A percentile compares a stretch with the other conserved stretches of the same genome.
Conservation (phyloP, 2,888 invertebrate genomes). For the Gryllus longicercus region DNA sequence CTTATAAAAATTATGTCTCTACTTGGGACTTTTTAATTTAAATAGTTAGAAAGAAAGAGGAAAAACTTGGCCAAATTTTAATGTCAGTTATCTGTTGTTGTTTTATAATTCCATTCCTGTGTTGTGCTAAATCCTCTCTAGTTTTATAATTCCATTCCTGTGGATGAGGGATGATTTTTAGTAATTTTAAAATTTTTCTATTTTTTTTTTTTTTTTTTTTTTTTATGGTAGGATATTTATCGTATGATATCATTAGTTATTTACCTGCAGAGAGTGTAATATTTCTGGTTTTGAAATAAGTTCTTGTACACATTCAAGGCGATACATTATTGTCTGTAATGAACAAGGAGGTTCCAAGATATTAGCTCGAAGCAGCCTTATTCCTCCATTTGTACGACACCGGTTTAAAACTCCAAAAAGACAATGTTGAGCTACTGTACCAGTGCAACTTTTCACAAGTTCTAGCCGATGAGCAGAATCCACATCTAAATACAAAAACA, state of each 20-base stretch:
- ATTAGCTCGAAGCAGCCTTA: constrained; percentile 71
- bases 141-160: too few species aligned
- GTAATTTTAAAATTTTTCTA: too few species aligned
- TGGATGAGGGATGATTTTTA: too few species aligned
- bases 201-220: background rate
- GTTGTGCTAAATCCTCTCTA: too few species aligned
- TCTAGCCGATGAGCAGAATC: constrained; percentile 77
- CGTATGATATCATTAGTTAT: background rate
- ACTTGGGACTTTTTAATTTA: background rate
- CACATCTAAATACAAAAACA: constrained; percentile 57
- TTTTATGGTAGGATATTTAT: background rate
- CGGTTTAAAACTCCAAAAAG: constrained; percentile 65
- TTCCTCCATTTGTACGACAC: constrained; percentile 71
- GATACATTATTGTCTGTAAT: constrained; percentile 59
- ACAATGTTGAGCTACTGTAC: constrained; percentile 49
- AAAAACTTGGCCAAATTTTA: too few species aligned
- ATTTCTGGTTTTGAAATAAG: constrained; percentile 65
- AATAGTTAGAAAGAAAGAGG: background rate
- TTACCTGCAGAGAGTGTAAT: constrained; percentile 62
- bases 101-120: too few species aligned
- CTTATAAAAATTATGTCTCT: too few species aligned
- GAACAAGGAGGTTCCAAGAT: constrained; percentile 77
- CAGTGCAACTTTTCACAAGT: constrained; percentile 55
- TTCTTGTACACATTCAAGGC: constrained; percentile 74
- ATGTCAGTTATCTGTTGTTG: too few species aligned